Conservation (phyloP, 2,888 invertebrate genomes). For the Archips crataeganus region DNA sequence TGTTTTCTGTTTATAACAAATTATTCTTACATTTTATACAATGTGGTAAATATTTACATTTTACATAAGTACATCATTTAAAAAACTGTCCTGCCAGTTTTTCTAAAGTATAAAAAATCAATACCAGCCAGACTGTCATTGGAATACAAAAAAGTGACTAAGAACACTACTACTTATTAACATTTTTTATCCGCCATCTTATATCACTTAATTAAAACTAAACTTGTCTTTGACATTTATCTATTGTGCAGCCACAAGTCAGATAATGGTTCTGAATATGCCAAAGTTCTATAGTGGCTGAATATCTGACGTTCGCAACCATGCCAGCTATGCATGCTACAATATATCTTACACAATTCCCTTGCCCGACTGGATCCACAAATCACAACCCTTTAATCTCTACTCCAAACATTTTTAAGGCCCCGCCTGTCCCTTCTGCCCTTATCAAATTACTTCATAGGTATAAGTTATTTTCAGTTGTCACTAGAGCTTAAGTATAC, state of each 20-base stretch:
- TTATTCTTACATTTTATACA: neutral
- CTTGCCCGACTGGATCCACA: neutral
- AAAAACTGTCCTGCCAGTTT: neutral
- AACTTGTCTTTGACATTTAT: neutral
- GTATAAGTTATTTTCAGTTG: no score
- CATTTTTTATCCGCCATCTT: neutral
- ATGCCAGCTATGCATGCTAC: neutral
- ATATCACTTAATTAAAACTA: neutral
- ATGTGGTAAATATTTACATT: conserved; percentile 2
- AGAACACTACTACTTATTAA: no score
- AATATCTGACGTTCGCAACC: neutral
- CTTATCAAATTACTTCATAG: no score
- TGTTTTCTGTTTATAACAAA: neutral
- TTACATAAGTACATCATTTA: neutral
- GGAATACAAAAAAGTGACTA: no score
- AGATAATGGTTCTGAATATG: neutral
- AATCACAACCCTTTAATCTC: neutral
- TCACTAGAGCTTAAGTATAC: no score
- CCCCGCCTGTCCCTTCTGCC: no score
- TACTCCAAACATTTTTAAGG: neutral
- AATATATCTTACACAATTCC: neutral
- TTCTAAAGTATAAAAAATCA: neutral
- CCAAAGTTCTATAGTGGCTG: neutral
- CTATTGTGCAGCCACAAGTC: neutral
- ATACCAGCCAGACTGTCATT: neutral